Evolutionary conservation across 2,113 vertebrate species (phyloP).

Genomic region (Taurulus bubalis): DNA sequence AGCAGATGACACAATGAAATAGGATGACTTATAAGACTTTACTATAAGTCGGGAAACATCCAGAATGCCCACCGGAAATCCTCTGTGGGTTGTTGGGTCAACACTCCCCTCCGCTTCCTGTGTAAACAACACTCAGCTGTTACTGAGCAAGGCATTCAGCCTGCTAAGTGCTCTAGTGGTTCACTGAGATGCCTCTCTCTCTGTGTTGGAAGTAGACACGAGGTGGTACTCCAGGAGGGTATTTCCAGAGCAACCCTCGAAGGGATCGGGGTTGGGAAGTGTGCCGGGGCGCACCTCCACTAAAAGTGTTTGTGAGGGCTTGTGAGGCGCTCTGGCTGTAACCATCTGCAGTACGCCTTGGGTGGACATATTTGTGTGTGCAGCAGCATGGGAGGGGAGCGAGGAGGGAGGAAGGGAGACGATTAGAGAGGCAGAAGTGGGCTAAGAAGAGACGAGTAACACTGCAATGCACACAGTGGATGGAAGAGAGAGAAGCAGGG

Average conservation of each 20-base stretch:
- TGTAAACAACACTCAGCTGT: background rate
- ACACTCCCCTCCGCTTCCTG: background rate
- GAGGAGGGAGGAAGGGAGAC: background rate
- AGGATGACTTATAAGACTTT: background rate
- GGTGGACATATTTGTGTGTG: slow-evolving; percentile 4
- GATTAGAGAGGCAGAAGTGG: slow-evolving; percentile 35
- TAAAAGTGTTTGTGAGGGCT: background rate
- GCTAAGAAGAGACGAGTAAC: slow-evolving; percentile 20
- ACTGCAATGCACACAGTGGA: slow-evolving; percentile 41
- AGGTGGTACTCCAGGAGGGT: too few relatives aligned
- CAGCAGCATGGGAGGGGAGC: background rate
- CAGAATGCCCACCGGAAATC: background rate
- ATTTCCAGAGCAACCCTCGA: background rate
- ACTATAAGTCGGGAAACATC: background rate
- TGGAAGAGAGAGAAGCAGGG: slow-evolving; percentile 1
- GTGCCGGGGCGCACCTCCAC: background rate
- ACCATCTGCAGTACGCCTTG: slow-evolving; percentile 21
- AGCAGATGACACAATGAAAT: background rate
- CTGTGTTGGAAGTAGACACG: background rate
- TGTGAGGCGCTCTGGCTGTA: background rate
- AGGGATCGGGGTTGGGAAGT: background rate
- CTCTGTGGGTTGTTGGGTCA: background rate
- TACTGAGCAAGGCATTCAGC: background rate
- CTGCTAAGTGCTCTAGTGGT: too few relatives aligned
- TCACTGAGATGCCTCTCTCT: background rate